These are phyloP conservation scores for Teleogryllus occipitalis DNA, from an alignment of 1,140 invertebrate genomes.

Conservation along the genomic window DNA sequence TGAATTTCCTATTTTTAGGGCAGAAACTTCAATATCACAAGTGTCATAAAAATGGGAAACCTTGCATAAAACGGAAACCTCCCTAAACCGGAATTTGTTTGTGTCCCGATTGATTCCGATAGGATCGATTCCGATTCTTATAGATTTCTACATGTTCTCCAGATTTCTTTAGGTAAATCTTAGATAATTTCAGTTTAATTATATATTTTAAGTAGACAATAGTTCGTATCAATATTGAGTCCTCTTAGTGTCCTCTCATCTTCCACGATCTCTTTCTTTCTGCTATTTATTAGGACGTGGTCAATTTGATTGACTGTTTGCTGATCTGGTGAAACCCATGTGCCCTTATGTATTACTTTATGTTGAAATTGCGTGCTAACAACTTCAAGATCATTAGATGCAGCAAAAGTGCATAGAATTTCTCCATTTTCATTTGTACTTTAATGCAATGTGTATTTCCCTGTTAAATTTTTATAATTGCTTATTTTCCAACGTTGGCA, in stretches of 20 bases:
- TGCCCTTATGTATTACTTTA: conserved; percentile 4
- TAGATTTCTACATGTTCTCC: not conserved
- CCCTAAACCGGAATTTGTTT: no score
- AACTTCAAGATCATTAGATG: not conserved
- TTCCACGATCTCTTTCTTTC: no score
- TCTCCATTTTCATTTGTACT: conserved; percentile 17
- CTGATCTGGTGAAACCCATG: not conserved
- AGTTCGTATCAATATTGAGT: not conserved
- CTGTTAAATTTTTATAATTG: conserved; percentile 10
- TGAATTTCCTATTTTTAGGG: no score
- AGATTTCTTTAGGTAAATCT: not conserved
- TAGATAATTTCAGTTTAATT: not conserved
- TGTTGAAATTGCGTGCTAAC: conserved; percentile 11
- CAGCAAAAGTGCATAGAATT: conserved; percentile 11
- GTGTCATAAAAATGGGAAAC: no score
- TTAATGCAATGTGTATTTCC: conserved; percentile 21
- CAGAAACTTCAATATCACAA: no score
- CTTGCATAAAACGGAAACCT: no score
- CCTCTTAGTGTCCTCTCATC: not conserved
- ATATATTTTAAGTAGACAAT: conserved; percentile 6
- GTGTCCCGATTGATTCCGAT: no score
- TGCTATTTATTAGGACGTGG: conserved; percentile 8
- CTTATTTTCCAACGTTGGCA: conserved; percentile 18
- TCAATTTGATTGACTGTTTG: conserved; percentile 14
- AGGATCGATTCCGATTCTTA: no score